Conservation (phyloP, 1,140 invertebrate species). For the Sarcophaga peregrina region DNA sequence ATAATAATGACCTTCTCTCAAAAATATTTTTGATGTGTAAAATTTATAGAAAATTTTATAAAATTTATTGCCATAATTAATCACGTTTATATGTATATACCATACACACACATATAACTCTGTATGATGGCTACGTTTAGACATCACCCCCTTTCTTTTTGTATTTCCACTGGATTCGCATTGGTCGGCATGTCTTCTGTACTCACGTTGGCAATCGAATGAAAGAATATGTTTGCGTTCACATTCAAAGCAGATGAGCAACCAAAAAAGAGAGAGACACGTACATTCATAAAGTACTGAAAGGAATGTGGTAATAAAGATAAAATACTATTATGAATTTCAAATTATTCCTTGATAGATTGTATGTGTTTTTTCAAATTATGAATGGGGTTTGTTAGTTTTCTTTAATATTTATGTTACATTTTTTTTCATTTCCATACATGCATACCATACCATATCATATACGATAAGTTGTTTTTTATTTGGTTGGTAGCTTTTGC, state of each 20-base stretch:
- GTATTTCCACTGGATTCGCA: no score
- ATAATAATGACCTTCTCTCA: conserved; percentile 32
- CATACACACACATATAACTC: background rate
- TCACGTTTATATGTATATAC: background rate
- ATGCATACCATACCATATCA: background rate
- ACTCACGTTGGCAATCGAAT: background rate
- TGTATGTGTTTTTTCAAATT: conserved; percentile 27
- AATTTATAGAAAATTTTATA: conserved; percentile 41
- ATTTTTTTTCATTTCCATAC: background rate
- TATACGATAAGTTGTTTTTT: no score
- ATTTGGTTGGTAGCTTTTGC: no score
- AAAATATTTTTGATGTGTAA: conserved; percentile 36
- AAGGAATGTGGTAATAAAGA: conserved; percentile 37
- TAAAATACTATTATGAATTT: conserved; percentile 38
- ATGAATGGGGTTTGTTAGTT: conserved; percentile 8
- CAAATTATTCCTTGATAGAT: conserved; percentile 34
- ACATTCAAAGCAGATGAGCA: no score
- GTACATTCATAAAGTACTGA: background rate
- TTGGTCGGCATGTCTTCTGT: no score
- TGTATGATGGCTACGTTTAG: background rate
- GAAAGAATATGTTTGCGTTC: no score
- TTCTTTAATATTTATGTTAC: conserved; percentile 6
- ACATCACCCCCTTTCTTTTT: no score
- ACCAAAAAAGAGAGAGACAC: background rate
- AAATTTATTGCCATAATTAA: conserved; percentile 41